Base-by-base conservation (phyloP, 2,113 vertebrate genomes). In the Sebastes schlegelii region DNA sequence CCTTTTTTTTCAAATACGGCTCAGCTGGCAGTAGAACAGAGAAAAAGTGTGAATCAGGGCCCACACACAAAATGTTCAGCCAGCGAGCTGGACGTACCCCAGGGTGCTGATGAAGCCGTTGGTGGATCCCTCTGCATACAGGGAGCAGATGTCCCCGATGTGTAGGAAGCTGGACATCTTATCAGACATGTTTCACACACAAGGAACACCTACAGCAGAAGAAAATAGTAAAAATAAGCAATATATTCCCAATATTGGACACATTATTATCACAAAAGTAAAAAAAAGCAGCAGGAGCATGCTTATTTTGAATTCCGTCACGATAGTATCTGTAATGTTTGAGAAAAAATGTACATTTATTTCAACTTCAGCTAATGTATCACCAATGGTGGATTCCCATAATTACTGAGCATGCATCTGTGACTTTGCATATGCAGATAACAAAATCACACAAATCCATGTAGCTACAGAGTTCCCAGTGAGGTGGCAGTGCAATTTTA, bases 141-240 rank as follows among this genome's bases (percentile, higher is more conserved):
- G 94, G 94, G 98, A 99, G 85, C 99, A 98, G 88, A 99, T 98
- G 94, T 99, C 98, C 93, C 98, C 98, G 64, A 98, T 96, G 93
- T 99, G 98, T 49, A 99, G 94, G 92, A 99, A 99, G 92, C 98
- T 99, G 83, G 98, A 98, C 97, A 99, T 98, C 95, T 99, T 99
- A 91, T 99, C 98, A 81, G 96, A 98, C 98, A 99, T 99, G 95
- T 93, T 96, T 85, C 92, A 93, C 42, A 43, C 40, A n/a, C 51
- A 52, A 40, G 52, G 48, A 89, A 90, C 91, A 90, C 92, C 94
- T 94, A 42, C 79, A 91, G 81, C 87, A 94, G 92, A 83, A 40
- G 82, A 52, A 55, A 82, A 34, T 42, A 57, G 42, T 52, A 34
- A 34, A 79, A 58, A 49, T 52, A 1, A 52, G 42, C 42, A n/a